Conservation (phyloP, 2,113 vertebrate genomes). For the Antechinus stuartii region DNA sequence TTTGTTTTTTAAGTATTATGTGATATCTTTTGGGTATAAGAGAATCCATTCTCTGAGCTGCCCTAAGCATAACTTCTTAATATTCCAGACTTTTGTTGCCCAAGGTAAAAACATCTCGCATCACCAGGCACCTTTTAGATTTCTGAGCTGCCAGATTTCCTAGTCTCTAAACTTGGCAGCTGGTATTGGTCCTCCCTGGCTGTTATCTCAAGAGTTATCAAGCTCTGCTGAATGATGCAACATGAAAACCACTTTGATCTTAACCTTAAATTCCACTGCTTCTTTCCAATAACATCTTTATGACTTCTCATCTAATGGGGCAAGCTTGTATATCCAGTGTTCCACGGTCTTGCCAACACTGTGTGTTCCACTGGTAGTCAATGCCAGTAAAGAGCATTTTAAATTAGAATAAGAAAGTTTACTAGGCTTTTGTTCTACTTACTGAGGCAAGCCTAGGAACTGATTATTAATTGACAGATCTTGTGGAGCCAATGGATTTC, state of each 20-base stretch:
- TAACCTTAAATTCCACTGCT: background rate
- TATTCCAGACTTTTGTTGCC: background rate
- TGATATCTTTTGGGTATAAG: background rate
- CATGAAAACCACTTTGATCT: background rate
- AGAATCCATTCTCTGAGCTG: background rate
- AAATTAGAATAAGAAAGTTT: background rate
- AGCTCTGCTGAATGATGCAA: background rate
- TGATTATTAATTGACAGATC: slow-evolving; percentile 65
- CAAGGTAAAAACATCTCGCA: background rate
- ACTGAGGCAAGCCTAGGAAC: slow-evolving; percentile 65
- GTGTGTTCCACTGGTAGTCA: background rate
- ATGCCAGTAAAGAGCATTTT: background rate
- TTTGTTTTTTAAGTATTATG: background rate
- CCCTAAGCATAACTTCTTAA: background rate
- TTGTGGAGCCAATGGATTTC: slow-evolving; percentile 83
- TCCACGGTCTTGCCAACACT: background rate
- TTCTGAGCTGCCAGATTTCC: background rate
- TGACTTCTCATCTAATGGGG: background rate
- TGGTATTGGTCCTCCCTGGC: background rate
- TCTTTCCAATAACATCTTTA: background rate
- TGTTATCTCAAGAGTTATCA: background rate
- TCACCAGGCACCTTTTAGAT: background rate
- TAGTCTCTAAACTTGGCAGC: background rate
- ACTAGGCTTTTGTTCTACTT: background rate
- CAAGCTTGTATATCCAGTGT: background rate